phyloP scores from a whole-genome alignment of 2,113 vertebrate species.

The Trematomus loennbergii region DNA sequence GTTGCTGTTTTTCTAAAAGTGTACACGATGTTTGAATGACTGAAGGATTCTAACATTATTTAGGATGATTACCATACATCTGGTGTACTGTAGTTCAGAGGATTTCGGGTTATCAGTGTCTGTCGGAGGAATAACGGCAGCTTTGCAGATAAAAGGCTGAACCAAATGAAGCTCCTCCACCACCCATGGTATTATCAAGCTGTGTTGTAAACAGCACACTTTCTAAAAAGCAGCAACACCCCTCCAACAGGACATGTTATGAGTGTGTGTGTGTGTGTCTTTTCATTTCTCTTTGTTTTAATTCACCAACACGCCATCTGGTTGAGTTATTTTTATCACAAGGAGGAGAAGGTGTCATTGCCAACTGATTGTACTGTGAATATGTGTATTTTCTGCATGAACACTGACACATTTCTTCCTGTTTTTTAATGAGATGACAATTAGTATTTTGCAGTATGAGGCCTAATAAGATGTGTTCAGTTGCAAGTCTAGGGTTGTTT shows the following conservation, averaged over 20 bases:
- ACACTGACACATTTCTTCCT: neutral
- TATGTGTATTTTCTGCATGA: constrained; percentile 5
- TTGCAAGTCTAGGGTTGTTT: neutral
- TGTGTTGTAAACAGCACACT: constrained; percentile 14
- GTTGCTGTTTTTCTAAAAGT: neutral
- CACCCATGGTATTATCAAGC: neutral
- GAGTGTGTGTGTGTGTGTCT: constrained; percentile 30
- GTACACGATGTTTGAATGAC: neutral
- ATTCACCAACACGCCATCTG: constrained; percentile 68
- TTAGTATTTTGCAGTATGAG: constrained; percentile 1
- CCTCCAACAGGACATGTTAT: neutral
- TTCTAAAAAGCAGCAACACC: constrained; percentile 29
- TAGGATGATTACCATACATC: neutral
- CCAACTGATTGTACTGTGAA: constrained; percentile 37
- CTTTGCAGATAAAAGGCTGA: constrained; percentile 40
- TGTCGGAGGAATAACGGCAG: constrained; percentile 15
- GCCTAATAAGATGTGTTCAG: constrained; percentile 7
- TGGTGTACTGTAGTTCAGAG: neutral
- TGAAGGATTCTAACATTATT: neutral
- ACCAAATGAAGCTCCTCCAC: constrained; percentile 15
- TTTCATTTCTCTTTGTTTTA: constrained; percentile 47
- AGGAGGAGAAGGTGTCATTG: constrained; percentile 60
- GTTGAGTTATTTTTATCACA: constrained; percentile 54
- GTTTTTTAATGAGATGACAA: neutral
- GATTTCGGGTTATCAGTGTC: constrained; percentile 4